phyloP scores from a whole-genome alignment of 2,113 vertebrate species.

The Micromys minutus region DNA sequence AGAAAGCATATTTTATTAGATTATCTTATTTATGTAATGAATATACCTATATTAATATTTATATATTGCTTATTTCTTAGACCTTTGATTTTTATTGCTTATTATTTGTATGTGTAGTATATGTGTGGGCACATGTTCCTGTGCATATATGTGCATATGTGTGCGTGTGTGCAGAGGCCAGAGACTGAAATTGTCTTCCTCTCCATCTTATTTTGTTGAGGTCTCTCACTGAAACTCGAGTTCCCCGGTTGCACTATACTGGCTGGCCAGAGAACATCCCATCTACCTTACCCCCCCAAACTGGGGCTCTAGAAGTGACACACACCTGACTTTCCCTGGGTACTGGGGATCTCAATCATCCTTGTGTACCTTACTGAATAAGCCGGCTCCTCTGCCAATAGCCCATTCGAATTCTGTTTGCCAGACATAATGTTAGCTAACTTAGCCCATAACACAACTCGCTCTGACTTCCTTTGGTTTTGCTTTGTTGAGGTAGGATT shows the following conservation, averaged over 20 bases:
- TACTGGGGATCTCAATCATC: neutral
- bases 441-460: neutral
- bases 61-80: no score
- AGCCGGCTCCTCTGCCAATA: neutral
- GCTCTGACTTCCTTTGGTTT: neutral
- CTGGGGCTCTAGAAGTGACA: neutral
- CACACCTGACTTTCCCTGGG: neutral
- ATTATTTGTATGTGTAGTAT: neutral
- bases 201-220: neutral
- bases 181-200: neutral
- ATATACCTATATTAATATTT: no score
- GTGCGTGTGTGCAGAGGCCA: neutral
- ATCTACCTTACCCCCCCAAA: no score
- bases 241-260: neutral
- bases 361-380: neutral
- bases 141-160: neutral
- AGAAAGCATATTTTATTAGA: neutral
- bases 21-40: neutral
- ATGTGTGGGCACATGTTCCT: neutral
- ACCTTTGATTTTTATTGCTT: neutral
- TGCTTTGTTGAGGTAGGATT: neutral
- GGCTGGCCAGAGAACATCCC: neutral
- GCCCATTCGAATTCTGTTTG: conserved; percentile 15
- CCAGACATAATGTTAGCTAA: neutral
- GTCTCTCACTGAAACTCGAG: neutral